Evolutionary conservation across 2,113 vertebrate genomes (phyloP).

Genomic region (Hippocampus barbouri): DNA sequence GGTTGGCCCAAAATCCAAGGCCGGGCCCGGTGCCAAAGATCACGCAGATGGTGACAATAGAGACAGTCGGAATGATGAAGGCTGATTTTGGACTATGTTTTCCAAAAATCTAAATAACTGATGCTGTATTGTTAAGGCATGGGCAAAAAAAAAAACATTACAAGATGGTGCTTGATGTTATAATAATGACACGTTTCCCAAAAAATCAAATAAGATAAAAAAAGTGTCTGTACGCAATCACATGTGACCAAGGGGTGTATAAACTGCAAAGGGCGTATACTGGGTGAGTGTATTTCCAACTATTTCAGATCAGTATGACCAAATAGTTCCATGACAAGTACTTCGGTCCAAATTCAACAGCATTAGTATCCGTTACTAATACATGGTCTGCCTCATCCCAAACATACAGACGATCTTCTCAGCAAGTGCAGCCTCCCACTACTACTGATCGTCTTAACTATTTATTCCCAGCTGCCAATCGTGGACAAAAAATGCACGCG

Average conservation of each 20-base stretch:
- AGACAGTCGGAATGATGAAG: constrained; percentile 29
- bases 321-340: background rate
- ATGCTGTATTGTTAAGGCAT: too few relatives aligned
- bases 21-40: constrained; percentile 53
- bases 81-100: background rate
- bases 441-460: constrained; percentile 29
- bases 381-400: background rate
- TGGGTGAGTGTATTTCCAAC: background rate
- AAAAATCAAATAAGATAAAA: background rate
- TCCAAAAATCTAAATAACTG: too few relatives aligned
- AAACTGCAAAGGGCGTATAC: background rate
- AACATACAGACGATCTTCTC: constrained; percentile 1
- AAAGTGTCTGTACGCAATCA: background rate
- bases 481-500: background rate
- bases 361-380: background rate
- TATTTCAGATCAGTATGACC: background rate
- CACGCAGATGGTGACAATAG: constrained; percentile 64
- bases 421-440: background rate
- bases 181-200: background rate
- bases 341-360: constrained; percentile 17
- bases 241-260: background rate
- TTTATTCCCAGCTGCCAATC: constrained; percentile 28
- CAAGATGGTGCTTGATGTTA: too few relatives aligned
- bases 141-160: background rate
- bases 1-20: constrained; percentile 21